phyloP scores from a whole-genome alignment of 2,888 invertebrate genomes.

The Hydroisotoma schaefferi region DNA sequence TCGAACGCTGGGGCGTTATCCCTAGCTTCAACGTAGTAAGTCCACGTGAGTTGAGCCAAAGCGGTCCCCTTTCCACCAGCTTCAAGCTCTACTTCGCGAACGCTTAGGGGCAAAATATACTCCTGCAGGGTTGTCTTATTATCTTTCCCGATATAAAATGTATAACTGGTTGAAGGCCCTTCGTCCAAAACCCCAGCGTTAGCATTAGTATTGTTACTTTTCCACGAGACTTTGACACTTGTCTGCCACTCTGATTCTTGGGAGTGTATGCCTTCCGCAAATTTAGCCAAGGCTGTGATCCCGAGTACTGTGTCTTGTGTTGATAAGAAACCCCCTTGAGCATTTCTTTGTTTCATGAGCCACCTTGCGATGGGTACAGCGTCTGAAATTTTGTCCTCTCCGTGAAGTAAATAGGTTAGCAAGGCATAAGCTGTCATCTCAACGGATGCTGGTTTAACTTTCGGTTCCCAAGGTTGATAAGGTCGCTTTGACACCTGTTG shows the following conservation, averaged over 20 bases:
- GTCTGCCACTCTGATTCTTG: neutral
- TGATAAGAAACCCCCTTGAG: constrained; percentile 67
- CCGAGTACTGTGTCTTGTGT: constrained; percentile 56
- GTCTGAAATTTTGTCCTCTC: constrained; percentile 51
- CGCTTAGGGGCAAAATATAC: constrained; percentile 10
- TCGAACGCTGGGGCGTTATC: constrained; percentile 21
- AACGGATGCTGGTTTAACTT: constrained; percentile 51
- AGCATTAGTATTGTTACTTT: no score
- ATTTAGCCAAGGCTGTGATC: constrained; percentile 29
- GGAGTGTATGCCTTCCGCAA: constrained; percentile 1
- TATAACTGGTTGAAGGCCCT: neutral
- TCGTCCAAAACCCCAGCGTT: neutral
- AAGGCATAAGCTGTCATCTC: constrained; percentile 87
- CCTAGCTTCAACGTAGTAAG: constrained; percentile 29
- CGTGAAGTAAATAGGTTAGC: constrained; percentile 61
- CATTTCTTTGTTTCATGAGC: constrained; percentile 67
- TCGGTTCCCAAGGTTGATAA: constrained; percentile 11
- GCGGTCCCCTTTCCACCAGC: constrained; percentile 26
- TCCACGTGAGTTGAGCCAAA: constrained; percentile 34
- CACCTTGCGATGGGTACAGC: constrained; percentile 66
- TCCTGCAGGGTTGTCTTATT: constrained; percentile 4
- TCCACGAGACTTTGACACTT: neutral
- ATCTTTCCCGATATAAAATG: neutral
- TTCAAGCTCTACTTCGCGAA: constrained; percentile 4
- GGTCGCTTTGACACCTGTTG: neutral